phyloP scores from a whole-genome alignment of 2,888 invertebrate species.

The Aleiodes alternator region DNA sequence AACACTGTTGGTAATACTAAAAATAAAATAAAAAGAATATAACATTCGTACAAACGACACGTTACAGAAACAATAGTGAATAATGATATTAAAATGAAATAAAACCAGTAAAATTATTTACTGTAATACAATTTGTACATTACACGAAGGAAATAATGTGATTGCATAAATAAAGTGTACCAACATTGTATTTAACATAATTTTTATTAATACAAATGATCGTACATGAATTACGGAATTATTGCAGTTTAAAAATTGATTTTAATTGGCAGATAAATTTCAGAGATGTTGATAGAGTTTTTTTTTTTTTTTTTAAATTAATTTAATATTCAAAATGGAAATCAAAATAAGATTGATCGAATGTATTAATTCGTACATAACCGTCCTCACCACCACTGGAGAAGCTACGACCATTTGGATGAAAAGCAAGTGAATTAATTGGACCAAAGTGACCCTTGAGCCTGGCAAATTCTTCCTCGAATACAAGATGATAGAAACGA shows the following conservation, averaged over 20 bases:
- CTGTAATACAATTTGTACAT: constrained; percentile 75
- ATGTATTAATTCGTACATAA: constrained; percentile 95
- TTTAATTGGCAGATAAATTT: too few species aligned
- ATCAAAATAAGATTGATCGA: constrained; percentile 97
- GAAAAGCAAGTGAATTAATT: constrained; percentile 98
- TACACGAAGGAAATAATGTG: constrained; percentile 68
- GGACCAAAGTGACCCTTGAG: constrained; percentile 99
- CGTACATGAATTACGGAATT: background rate
- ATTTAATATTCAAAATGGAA: constrained; percentile 91
- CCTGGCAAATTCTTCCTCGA: constrained; percentile 86
- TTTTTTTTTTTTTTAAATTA: too few species aligned
- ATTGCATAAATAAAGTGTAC: constrained; percentile 73
- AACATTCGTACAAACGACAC: constrained; percentile 44
- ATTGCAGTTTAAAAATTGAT: constrained; percentile 5
- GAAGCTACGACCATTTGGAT: constrained; percentile 97
- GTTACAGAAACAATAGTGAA: constrained; percentile 37
- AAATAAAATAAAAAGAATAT: constrained; percentile 35
- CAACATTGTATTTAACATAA: constrained; percentile 69
- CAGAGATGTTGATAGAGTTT: too few species aligned
- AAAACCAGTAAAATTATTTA: constrained; percentile 71
- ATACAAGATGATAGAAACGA: constrained; percentile 83
- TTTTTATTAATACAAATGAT: constrained; percentile 37
- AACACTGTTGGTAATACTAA: constrained; percentile 23
- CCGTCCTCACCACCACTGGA: constrained; percentile 99
- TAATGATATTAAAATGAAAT: constrained; percentile 48